Evolutionary conservation across 1,140 invertebrate species (phyloP).

Genomic region (Lysiphlebus fabarum): DNA sequence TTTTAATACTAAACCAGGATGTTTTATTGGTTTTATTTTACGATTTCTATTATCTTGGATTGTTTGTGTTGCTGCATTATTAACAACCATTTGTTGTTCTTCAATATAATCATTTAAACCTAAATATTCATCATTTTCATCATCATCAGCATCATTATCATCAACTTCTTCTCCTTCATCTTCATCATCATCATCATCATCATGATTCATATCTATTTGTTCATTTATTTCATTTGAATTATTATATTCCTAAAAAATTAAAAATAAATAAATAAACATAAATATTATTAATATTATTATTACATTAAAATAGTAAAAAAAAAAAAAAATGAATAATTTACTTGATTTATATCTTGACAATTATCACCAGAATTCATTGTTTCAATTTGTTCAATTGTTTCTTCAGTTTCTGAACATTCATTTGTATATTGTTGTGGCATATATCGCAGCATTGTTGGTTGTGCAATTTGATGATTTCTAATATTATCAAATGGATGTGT

Average conservation of each 20-base stretch:
- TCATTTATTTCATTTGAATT: constrained; percentile 29
- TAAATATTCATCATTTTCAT: constrained; percentile 40
- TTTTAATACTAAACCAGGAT: constrained; percentile 72
- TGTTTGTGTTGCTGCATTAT: constrained; percentile 59
- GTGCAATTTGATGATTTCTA: constrained; percentile 54
- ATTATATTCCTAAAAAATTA: background rate
- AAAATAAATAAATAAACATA: background rate
- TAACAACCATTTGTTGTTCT: constrained; percentile 52
- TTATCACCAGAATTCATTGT: constrained; percentile 31
- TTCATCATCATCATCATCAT: constrained; percentile 48
- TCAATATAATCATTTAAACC: constrained; percentile 53
- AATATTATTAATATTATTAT: no score
- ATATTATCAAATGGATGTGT: constrained; percentile 61
- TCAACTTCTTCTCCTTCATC: constrained; percentile 45
- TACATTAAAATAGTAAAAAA: constrained; percentile 9
- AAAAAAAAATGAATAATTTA: constrained; percentile 27
- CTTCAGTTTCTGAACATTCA: constrained; percentile 51
- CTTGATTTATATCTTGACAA: constrained; percentile 47
- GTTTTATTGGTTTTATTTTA: constrained; percentile 73
- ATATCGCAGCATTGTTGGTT: constrained; percentile 57
- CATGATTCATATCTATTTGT: constrained; percentile 50
- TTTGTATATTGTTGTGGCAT: constrained; percentile 45
- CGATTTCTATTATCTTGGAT: constrained; percentile 55
- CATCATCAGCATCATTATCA: constrained; percentile 17
- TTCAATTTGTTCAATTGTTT: constrained; percentile 51